phyloP scores from a whole-genome alignment of 2,888 invertebrate species.

The Macrophya annulata region DNA sequence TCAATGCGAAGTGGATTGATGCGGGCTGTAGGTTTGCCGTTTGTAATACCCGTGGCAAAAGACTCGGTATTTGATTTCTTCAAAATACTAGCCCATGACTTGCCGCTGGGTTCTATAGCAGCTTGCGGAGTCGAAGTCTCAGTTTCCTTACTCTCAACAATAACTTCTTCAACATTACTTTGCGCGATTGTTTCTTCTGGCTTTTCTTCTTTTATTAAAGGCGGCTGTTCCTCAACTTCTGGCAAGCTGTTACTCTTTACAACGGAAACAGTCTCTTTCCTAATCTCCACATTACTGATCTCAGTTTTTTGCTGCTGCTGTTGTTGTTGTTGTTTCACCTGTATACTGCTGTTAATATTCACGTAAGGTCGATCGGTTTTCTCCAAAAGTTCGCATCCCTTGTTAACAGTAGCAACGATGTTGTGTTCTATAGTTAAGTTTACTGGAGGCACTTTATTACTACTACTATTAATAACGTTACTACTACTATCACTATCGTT shows the following conservation, averaged over 20 bases:
- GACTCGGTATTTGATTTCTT: slow-evolving; percentile 67
- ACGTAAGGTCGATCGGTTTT: slow-evolving; percentile 69
- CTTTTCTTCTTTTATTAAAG: slow-evolving; percentile 60
- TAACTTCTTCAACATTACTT: neutral
- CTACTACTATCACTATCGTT: slow-evolving; percentile 65
- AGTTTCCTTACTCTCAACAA: slow-evolving; percentile 8
- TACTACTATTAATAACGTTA: slow-evolving; percentile 57
- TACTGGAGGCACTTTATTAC: slow-evolving; percentile 65
- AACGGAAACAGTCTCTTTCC: slow-evolving; percentile 62
- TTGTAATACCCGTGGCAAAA: slow-evolving; percentile 58
- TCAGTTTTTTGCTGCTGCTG: slow-evolving; percentile 66
- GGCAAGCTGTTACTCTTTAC: slow-evolving; percentile 62
- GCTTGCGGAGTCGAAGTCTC: neutral
- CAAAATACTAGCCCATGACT: slow-evolving; percentile 78
- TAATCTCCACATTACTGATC: slow-evolving; percentile 65
- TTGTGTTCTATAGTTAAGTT: slow-evolving; percentile 71
- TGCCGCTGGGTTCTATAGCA: slow-evolving; percentile 55
- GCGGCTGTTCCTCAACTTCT: neutral
- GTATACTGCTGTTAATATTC: slow-evolving; percentile 71
- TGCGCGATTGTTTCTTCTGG: neutral
- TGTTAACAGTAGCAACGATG: slow-evolving; percentile 69
- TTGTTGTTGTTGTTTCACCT: slow-evolving; percentile 64
- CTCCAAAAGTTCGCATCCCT: slow-evolving; percentile 68
- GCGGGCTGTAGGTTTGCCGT: slow-evolving; percentile 71
- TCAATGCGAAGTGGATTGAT: slow-evolving; percentile 68